Base-by-base conservation (phyloP, 2,797 vertebrate genomes). In the Ara ararauna region DNA sequence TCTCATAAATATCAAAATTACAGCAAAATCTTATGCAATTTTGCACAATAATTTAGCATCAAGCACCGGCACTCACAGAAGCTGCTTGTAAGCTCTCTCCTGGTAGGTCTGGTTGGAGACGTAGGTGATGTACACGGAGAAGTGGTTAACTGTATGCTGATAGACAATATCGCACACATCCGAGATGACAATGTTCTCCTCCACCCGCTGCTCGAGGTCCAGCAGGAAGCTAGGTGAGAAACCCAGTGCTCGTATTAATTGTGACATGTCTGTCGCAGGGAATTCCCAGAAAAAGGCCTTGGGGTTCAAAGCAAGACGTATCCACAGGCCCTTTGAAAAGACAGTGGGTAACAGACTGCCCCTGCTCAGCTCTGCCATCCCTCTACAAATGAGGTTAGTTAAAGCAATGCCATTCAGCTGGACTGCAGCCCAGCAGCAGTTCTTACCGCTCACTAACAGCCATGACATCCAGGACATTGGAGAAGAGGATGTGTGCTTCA, bases 51-150 rank as follows among this genome's bases (percentile, higher is more conserved):
- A 47, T 42, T 21, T 34, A 82, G 38, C 62, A 58, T 71, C 58
- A 81, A 85, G 66, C 1, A 0, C 38, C 45, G 38, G 78, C 94
- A 98, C 99, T 99, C 97, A 99, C 99, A 99, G 98, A 97, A 99
- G 98, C 93, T 99, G 99, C 76, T 99, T 98, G 97, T 99, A 99
- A 93, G 99, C 98, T 96, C 99, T 98, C 96, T 99, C 99, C 97
- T 99, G 99, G 97, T 99, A 99, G 42, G 98, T 99, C 98, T 99
- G 99, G 97, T 99, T 99, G 94, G 99, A 99, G 91, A 99, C 99
- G 0, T 99, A 99, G 93, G 98, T 99, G 97, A 99, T 99, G 91
- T 99, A 99, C 72, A 99, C 99, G 0, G 97, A 98, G 97, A 99
- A 99, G 97, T 99, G 97, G 32, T 98, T 96, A 34, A 98, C 95